Evolutionary conservation across 92 coral and sea anemone genomes (phyloP), one percentile per base, ranked within the genome.

Genomic region (Meandrina meandrites): DNA sequence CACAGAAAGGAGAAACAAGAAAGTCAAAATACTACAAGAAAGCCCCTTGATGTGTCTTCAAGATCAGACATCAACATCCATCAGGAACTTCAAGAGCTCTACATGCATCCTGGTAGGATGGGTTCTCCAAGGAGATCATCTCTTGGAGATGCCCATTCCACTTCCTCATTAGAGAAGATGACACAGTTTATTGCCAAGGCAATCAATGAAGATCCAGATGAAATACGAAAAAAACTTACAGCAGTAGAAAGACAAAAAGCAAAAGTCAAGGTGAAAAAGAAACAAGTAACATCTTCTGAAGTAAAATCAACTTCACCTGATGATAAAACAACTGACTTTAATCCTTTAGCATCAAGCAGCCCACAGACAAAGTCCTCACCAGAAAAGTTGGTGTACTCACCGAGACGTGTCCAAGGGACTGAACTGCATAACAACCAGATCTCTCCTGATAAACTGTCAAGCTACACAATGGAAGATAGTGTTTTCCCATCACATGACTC

Each of bases 311-410:
- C 35, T 28, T 57, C 87, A 10, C 30, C 80, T 58, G 34, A 36
- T 53, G n/a, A 80, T 37, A 54, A 32, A 56, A 84, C 73, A 5
- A 36, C 87, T n/a, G 77, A 78, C 75, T 85, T 94, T 74, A 90
- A 89, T 73, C 98, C 98, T 35, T 81, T 94, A 71, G 93, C 96
- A 34, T 91, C 96, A 24, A 95, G 98, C 75, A 93, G 96, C 62
- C 98, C 98, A 17, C 95, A 94, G 30, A 79, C 83, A 32, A 48
- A 79, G 22, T 70, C 73, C 3, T 87, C 91, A 22, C 48, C 88
- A 62, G 93, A 87, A 32, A 85, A 69, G 48, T 48, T 78, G 35
- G 79, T 68, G 51, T 76, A 75, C 69, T 75, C 62, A 12, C 66
- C 37, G 14, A 31, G 18, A 34, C 67, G 18, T 62, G 19, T 40